These are phyloP conservation scores for Drosophila demipolita DNA, from an alignment of 2,888 invertebrate species.

Conservation along the genomic window DNA sequence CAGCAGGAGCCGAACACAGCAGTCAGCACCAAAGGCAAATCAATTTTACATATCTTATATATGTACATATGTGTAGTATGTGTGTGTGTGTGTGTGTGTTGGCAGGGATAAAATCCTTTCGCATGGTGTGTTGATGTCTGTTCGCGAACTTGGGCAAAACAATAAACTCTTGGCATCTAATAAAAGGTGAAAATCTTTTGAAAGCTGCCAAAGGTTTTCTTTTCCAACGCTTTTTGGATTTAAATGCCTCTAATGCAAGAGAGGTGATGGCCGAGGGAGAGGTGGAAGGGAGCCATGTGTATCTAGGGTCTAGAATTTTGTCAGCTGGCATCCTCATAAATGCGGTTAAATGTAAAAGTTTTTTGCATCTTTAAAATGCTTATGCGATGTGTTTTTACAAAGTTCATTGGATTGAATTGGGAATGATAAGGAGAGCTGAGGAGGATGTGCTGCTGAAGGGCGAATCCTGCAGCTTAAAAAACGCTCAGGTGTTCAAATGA, in stretches of 20 bases:
- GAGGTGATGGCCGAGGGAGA: background rate
- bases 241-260: slow-evolving; percentile 2
- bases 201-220: slow-evolving; percentile 74
- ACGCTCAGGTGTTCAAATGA: slow-evolving; percentile 39
- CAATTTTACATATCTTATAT: slow-evolving; percentile 72
- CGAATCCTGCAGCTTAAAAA: slow-evolving; percentile 24
- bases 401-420: slow-evolving; percentile 54
- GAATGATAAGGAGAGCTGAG: background rate
- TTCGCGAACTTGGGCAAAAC: slow-evolving; percentile 72
- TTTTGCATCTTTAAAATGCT: slow-evolving; percentile 68
- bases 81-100: slow-evolving; percentile 7
- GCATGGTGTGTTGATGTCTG: slow-evolving; percentile 45
- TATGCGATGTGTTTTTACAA: slow-evolving; percentile 62
- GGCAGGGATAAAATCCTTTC: slow-evolving; percentile 64
- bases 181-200: slow-evolving; percentile 80
- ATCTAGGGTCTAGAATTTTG: slow-evolving; percentile 26
- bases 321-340: slow-evolving; percentile 65
- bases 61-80: background rate
- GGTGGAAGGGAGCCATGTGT: background rate
- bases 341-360: slow-evolving; percentile 81
- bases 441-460: background rate
- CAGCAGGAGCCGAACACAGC: slow-evolving; percentile 27
- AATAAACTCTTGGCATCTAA: slow-evolving; percentile 81
- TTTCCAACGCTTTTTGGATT: slow-evolving; percentile 43
- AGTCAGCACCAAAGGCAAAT: slow-evolving; percentile 61